Base-by-base conservation (phyloP, 2,888 invertebrate species). In the Drosophila pegasa region DNA sequence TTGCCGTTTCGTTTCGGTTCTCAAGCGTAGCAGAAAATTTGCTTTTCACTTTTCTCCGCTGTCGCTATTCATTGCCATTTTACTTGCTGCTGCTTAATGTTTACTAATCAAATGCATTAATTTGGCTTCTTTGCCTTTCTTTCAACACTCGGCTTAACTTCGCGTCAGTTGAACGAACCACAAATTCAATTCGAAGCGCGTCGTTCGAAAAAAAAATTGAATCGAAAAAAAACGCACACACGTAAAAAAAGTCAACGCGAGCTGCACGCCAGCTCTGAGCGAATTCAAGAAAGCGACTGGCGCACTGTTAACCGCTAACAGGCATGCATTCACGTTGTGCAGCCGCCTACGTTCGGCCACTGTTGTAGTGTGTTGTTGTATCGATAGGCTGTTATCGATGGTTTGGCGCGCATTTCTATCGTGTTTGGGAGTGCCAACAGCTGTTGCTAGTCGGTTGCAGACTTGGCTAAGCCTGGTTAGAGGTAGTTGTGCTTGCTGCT, bases 11-110 rank as follows among this genome's bases (percentile, higher is more conserved):
- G 77, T 80, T 77, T 80, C 78, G 78, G 79, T 81, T 81, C 76
- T 78, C 78, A 76, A 67, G 78, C 81, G 79, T 69, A 78, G 75
- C 82, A 76, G 73, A 79, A 73, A 75, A 71, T 65, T 73, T 65
- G 45, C 65, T 66, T 78, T 83, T 80, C 78, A 78, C 80, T 84
- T 84, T 81, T 81, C 66, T 55, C 63, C 56, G 62, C 41, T 33
- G 66, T 74, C 41, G 40, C 20, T 41, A 50, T 63, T 78, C 71
- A 72, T 62, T 81, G 81, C 72, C 69, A 65, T 74, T 77, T 62
- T 40, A 38, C 9, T 71, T 27, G 41, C 45, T 55, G 54, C 66
- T 70, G 25, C 51, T 64, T 33, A 52, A 38, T 31, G 58, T 29
- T 55, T 5, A 38, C 33, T 20, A 38, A 52, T 38, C 0, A 47